A percentile compares a stretch with the other conserved stretches of the same genome.
These are phyloP conservation scores for Danio choprae DNA, from an alignment of 2,797 vertebrate species.

Conservation along the genomic window DNA sequence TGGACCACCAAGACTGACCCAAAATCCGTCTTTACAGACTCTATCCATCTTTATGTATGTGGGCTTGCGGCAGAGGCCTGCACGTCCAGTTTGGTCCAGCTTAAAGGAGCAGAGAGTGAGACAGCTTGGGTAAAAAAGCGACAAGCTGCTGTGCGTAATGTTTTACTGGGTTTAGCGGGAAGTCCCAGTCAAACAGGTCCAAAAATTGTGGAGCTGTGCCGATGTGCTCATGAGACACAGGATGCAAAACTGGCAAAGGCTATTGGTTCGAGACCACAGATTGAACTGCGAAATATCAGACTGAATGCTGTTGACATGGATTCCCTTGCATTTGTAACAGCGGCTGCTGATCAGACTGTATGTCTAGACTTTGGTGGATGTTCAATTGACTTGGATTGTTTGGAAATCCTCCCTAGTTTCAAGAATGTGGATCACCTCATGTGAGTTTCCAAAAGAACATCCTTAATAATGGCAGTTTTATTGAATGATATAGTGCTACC, in stretches of 20 bases:
- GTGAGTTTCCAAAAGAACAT: slow-evolving; percentile 70
- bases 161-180: slow-evolving; percentile 74
- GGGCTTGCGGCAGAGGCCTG: slow-evolving; percentile 83
- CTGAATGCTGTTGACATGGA: slow-evolving; percentile 82
- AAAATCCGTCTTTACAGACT: slow-evolving; percentile 80
- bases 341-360: slow-evolving; percentile 67
- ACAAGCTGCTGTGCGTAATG: slow-evolving; percentile 76
- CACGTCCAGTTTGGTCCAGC: slow-evolving; percentile 71
- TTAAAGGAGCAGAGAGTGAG: slow-evolving; percentile 66
- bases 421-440: slow-evolving; percentile 80
- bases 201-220: slow-evolving; percentile 87
- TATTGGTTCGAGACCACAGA: slow-evolving; percentile 71
- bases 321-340: slow-evolving; percentile 81
- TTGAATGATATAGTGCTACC: background rate
- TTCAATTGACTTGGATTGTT: slow-evolving; percentile 81
- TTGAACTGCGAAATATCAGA: slow-evolving; percentile 85
- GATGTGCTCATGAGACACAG: slow-evolving; percentile 85
- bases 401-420: slow-evolving; percentile 81
- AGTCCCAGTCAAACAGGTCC: slow-evolving; percentile 82
- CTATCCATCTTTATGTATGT: slow-evolving; percentile 84
- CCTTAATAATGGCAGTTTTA: background rate
- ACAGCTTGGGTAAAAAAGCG: slow-evolving; percentile 73
- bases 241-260: slow-evolving; percentile 73
- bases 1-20: slow-evolving; percentile 84
- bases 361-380: slow-evolving; percentile 87